phyloP scores from a whole-genome alignment of 23 tunicate genomes.

The Diplosoma virens region DNA sequence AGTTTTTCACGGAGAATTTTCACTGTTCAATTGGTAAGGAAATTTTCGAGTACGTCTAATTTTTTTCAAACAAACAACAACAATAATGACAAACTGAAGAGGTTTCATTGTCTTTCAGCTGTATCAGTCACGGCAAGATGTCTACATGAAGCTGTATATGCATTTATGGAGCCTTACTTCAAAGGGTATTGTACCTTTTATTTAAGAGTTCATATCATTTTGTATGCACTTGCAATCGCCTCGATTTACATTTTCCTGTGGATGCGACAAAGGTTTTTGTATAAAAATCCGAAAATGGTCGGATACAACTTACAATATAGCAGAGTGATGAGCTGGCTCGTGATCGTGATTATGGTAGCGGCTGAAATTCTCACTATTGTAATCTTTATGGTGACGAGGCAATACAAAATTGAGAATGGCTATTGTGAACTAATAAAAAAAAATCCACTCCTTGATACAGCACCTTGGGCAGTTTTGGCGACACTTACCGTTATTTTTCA shows the following conservation, averaged over 20 bases:
- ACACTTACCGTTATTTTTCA: neutral
- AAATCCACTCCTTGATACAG: neutral
- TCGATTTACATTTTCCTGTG: constrained; percentile 25
- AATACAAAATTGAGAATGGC: neutral
- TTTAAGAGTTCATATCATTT: constrained; percentile 1
- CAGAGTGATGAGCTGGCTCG: neutral
- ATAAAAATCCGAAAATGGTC: constrained; percentile 11
- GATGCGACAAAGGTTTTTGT: constrained; percentile 18
- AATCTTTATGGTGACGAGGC: neutral
- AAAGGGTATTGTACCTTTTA: neutral
- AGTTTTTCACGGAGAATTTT: neutral
- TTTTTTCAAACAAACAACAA: neutral
- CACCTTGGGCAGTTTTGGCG: neutral
- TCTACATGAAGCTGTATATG: neutral
- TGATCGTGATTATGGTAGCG: neutral
- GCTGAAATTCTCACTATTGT: neutral
- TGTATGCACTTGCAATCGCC: constrained; percentile 8
- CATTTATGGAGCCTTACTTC: neutral
- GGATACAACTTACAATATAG: neutral
- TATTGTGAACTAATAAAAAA: neutral
- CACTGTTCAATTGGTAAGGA: neutral
- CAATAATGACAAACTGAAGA: neutral
- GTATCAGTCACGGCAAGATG: neutral
- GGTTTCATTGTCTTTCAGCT: neutral
- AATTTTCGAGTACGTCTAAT: neutral